Evolutionary conservation across 1,140 invertebrate species (phyloP).

Genomic region (Muscidifurax raptorellus): DNA sequence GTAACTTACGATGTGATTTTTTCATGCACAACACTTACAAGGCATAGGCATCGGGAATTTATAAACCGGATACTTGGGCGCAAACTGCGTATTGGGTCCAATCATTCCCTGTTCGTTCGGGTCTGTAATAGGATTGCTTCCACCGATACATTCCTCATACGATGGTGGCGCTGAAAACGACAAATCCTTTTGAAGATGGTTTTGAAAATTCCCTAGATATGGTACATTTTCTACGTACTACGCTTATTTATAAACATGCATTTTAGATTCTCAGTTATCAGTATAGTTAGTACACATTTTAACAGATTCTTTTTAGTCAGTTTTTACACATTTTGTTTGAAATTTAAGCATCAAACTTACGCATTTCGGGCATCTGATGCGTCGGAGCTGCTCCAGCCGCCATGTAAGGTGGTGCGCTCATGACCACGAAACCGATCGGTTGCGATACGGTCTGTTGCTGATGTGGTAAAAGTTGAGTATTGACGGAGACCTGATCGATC

Average conservation of each 20-base stretch:
- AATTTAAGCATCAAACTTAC: conserved; percentile 5
- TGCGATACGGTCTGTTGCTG: background rate
- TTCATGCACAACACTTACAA: background rate
- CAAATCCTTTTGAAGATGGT: conserved; percentile 17
- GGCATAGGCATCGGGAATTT: conserved; percentile 42
- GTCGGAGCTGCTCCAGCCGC: background rate
- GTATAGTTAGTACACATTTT: too few species aligned
- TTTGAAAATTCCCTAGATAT: background rate
- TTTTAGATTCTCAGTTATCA: background rate
- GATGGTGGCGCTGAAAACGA: conserved; percentile 59
- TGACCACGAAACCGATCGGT: conserved; percentile 50
- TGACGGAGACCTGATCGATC: background rate
- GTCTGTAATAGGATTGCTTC: conserved; percentile 9
- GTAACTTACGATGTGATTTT: background rate
- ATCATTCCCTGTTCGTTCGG: conserved; percentile 24
- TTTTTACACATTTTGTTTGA: background rate
- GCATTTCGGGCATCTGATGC: conserved; percentile 26
- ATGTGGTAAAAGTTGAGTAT: background rate
- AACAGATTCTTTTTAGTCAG: background rate
- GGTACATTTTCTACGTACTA: background rate
- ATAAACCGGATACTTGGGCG: conserved; percentile 57
- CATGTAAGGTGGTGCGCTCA: background rate
- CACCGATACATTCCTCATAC: conserved; percentile 58
- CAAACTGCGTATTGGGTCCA: conserved; percentile 46
- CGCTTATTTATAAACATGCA: background rate